Percentiles rank a stretch among this genome's conserved stretches.
phyloP scores from a whole-genome alignment of 2,113 vertebrate species.

The Daboia siamensis region DNA sequence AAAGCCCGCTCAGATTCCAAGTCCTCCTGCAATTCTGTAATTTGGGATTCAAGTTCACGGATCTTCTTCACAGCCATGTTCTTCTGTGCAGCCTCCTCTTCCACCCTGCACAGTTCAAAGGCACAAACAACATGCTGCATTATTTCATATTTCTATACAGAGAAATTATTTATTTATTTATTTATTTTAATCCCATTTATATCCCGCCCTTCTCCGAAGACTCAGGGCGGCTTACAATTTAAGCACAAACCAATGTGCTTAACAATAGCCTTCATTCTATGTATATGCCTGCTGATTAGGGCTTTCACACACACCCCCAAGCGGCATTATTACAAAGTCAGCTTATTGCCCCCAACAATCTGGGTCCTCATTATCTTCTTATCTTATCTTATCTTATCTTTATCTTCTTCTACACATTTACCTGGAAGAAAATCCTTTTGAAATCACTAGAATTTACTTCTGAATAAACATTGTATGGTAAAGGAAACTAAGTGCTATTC shows the following conservation, averaged over 20 bases:
- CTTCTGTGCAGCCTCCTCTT: slow-evolving; percentile 93
- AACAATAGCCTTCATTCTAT: too few relatives aligned
- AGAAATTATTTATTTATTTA: too few relatives aligned
- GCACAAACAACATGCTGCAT: neutral
- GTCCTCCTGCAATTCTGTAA: slow-evolving; percentile 94
- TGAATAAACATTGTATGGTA: neutral
- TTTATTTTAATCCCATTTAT: too few relatives aligned
- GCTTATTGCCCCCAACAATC: too few relatives aligned
- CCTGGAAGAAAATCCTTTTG: neutral
- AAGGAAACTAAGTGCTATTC: neutral
- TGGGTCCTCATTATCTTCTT: too few relatives aligned
- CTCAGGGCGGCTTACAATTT: too few relatives aligned
- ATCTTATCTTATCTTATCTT: too few relatives aligned
- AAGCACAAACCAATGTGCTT: too few relatives aligned
- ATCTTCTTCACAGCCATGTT: slow-evolving; percentile 96
- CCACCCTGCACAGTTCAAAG: slow-evolving; percentile 76
- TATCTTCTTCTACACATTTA: neutral
- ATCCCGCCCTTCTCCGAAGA: too few relatives aligned
- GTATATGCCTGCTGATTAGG: too few relatives aligned
- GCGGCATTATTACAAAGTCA: too few relatives aligned
- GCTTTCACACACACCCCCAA: too few relatives aligned
- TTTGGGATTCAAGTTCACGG: slow-evolving; percentile 91
- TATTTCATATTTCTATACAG: neutral
- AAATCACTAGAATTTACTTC: neutral
- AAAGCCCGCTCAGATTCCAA: slow-evolving; percentile 86